Evolutionary conservation across 2,113 vertebrate species (phyloP).

Genomic region (Cavia porcellus): DNA sequence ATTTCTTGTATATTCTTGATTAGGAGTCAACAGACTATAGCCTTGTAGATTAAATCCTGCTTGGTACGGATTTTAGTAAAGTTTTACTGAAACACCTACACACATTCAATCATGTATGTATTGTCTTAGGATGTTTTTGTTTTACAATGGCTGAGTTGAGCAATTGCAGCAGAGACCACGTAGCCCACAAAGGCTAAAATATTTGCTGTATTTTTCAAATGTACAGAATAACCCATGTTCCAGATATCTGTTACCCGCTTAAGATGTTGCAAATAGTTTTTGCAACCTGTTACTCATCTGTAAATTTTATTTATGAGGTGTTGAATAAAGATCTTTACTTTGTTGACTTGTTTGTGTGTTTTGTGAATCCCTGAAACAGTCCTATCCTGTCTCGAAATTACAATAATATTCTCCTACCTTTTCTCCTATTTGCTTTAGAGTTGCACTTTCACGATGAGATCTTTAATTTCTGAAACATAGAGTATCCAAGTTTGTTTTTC

Average conservation of each 20-base stretch:
- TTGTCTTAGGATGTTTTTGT: conserved; percentile 3
- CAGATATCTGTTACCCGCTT: conserved; percentile 38
- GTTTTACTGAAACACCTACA: not conserved
- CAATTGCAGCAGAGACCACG: not conserved
- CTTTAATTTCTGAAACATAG: conserved; percentile 42
- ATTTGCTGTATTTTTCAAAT: not conserved
- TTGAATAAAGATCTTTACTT: conserved; percentile 46
- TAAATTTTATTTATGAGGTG: conserved; percentile 51
- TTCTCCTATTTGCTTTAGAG: conserved; percentile 59
- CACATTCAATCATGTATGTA: not conserved
- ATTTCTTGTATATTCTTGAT: conserved; percentile 29
- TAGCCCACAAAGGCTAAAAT: conserved; percentile 39
- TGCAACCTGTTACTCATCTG: not conserved
- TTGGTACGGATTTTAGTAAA: conserved; percentile 30
- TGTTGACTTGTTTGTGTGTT: conserved; percentile 42
- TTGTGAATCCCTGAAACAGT: conserved; percentile 30
- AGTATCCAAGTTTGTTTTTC: conserved; percentile 55
- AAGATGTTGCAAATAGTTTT: conserved; percentile 52
- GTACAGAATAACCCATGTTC: conserved; percentile 20
- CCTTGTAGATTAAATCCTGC: not conserved
- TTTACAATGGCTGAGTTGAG: not conserved
- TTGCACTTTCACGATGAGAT: conserved; percentile 34
- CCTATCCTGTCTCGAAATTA: not conserved
- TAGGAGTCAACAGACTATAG: not conserved
- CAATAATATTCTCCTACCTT: not conserved